Conservation (phyloP, 2,888 invertebrate species). For the Drosophila pegasa region DNA sequence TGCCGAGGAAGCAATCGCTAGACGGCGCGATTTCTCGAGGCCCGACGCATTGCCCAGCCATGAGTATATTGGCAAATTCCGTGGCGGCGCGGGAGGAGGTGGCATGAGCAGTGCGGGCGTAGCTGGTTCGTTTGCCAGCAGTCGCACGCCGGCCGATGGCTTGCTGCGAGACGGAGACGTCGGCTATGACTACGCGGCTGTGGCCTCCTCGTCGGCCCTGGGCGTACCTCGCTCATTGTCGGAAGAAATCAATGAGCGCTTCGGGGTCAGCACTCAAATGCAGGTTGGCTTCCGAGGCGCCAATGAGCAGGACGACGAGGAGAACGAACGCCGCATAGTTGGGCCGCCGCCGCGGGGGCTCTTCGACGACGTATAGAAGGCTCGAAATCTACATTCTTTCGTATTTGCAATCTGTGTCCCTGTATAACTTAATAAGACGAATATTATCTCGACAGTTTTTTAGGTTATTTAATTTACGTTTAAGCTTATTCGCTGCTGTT, state of each 20-base stretch:
- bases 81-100: conserved; percentile 49
- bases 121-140: conserved; percentile 25
- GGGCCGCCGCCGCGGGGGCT: conserved; percentile 91
- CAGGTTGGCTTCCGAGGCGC: conserved; percentile 84
- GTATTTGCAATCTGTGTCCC: conserved; percentile 10
- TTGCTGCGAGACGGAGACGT: conserved; percentile 91
- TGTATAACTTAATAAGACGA: conserved; percentile 20
- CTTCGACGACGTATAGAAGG: conserved; percentile 91
- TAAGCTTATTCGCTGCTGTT: conserved; percentile 58
- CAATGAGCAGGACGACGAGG: conserved; percentile 71
- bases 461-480: conserved; percentile 46
- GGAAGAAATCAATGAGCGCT: conserved; percentile 88
- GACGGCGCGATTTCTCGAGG: conserved; percentile 86
- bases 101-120: background rate
- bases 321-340: conserved; percentile 85
- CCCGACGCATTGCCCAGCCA: conserved; percentile 56
- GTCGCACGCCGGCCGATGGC: conserved; percentile 86
- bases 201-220: conserved; percentile 84
- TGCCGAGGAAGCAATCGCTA: conserved; percentile 91
- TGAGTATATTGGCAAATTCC: conserved; percentile 78
- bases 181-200: conserved; percentile 88
- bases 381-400: conserved; percentile 26
- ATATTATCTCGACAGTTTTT: conserved; percentile 38
- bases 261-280: conserved; percentile 88
- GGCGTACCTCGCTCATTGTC: conserved; percentile 84